Evolutionary conservation across 2,113 vertebrate species (phyloP).

Genomic region (Saccopteryx bilineata): DNA sequence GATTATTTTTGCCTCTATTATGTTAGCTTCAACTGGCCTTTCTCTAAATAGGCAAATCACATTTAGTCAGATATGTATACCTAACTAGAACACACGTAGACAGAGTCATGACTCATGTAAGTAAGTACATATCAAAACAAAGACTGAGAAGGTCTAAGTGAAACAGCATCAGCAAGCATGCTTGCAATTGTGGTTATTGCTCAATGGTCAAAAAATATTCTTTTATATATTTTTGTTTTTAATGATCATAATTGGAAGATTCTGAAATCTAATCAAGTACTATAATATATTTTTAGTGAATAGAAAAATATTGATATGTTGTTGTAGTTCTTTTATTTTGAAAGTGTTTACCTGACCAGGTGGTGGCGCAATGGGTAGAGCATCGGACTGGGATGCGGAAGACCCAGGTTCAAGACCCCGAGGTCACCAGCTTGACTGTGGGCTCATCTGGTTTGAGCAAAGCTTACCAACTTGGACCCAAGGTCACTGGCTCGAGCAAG

Average conservation of each 20-base stretch:
- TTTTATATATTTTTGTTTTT: neutral
- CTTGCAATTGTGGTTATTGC: neutral
- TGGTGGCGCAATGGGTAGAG: too few relatives aligned
- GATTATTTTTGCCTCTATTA: constrained; percentile 3
- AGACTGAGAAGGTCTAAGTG: neutral
- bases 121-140: neutral
- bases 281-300: neutral
- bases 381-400: too few relatives aligned
- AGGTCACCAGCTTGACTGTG: too few relatives aligned
- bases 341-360: neutral
- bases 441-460: too few relatives aligned
- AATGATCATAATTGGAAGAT: neutral
- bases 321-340: constrained; percentile 30
- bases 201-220: neutral
- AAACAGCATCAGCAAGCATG: neutral
- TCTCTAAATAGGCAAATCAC: neutral
- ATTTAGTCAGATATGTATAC: neutral
- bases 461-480: too few relatives aligned
- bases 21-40: neutral
- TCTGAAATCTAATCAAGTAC: constrained; percentile 43
- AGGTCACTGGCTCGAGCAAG: too few relatives aligned
- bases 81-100: neutral
- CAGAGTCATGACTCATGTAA: neutral
- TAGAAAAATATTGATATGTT: neutral
- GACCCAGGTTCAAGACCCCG: too few relatives aligned